phyloP scores from a whole-genome alignment of 2,797 vertebrate genomes.

The Parambassis ranga region DNA sequence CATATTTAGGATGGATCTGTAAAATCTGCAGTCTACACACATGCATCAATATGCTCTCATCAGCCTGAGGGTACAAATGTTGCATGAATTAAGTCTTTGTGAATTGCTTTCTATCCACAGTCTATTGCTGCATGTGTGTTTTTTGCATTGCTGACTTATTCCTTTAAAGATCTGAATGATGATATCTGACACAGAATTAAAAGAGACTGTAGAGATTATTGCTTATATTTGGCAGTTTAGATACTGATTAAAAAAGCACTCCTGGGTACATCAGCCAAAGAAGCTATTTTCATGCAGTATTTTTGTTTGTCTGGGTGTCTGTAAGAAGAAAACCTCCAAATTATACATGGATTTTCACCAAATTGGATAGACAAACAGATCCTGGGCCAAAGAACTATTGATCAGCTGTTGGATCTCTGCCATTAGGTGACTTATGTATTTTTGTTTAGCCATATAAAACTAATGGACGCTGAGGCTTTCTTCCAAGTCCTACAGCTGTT shows the following conservation, averaged over 20 bases:
- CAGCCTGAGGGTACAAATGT: too few species aligned
- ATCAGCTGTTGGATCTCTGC: background rate
- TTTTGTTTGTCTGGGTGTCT: background rate
- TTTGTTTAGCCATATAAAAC: background rate
- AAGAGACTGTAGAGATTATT: too few species aligned
- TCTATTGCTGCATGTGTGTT: too few species aligned
- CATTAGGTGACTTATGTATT: background rate
- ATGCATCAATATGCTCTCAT: background rate
- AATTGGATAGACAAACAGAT: background rate
- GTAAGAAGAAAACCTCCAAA: background rate
- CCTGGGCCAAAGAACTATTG: background rate
- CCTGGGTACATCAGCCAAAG: background rate
- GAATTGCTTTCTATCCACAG: too few species aligned
- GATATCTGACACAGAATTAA: too few species aligned
- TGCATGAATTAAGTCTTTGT: too few species aligned
- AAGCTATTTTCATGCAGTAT: background rate
- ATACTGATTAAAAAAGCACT: too few species aligned
- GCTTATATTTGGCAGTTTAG: too few species aligned
- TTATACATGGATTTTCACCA: background rate
- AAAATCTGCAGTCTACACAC: background rate
- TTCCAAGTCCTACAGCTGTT: background rate
- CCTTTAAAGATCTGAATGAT: too few species aligned
- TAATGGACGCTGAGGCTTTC: background rate
- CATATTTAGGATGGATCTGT: background rate
- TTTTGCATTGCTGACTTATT: too few species aligned